These are phyloP conservation scores for Apotomis capreana DNA, from an alignment of 2,888 invertebrate genomes.

Conservation along the genomic window DNA sequence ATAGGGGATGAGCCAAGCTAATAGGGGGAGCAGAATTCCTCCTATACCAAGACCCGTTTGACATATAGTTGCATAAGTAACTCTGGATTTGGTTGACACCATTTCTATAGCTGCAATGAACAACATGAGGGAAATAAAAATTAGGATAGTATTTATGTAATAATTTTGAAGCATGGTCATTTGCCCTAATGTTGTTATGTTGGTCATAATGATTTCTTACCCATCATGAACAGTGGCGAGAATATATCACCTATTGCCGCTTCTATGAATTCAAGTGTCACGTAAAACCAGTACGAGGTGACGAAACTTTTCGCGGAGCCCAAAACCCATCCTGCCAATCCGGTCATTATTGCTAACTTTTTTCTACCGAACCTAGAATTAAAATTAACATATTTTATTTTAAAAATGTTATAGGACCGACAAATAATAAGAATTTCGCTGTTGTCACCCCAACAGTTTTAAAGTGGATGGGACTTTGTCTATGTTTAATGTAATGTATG, in stretches of 20 bases:
- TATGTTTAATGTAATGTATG: no score
- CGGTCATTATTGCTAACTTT: slow-evolving; percentile 49
- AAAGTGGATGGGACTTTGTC: no score
- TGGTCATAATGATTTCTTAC: slow-evolving; percentile 42
- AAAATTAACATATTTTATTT: not conserved
- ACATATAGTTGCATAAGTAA: slow-evolving; percentile 59
- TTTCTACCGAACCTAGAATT: slow-evolving; percentile 52
- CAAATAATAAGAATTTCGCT: no score
- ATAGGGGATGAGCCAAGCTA: slow-evolving; percentile 78
- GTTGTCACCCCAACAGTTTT: no score
- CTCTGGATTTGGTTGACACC: slow-evolving; percentile 62
- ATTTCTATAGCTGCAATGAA: slow-evolving; percentile 61
- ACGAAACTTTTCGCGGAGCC: slow-evolving; percentile 51
- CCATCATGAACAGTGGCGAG: slow-evolving; percentile 55
- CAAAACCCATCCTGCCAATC: slow-evolving; percentile 49
- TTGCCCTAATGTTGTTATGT: no score
- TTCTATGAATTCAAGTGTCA: slow-evolving; percentile 52
- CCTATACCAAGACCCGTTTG: slow-evolving; percentile 52
- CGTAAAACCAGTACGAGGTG: slow-evolving; percentile 50
- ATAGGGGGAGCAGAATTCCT: slow-evolving; percentile 53
- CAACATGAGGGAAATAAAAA: no score
- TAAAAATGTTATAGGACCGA: no score
- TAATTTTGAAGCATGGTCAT: no score
- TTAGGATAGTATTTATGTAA: no score
- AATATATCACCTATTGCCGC: slow-evolving; percentile 54